phyloP scores from a whole-genome alignment of 1,140 invertebrate genomes.

The Stenopsyche tienmushanensis region DNA sequence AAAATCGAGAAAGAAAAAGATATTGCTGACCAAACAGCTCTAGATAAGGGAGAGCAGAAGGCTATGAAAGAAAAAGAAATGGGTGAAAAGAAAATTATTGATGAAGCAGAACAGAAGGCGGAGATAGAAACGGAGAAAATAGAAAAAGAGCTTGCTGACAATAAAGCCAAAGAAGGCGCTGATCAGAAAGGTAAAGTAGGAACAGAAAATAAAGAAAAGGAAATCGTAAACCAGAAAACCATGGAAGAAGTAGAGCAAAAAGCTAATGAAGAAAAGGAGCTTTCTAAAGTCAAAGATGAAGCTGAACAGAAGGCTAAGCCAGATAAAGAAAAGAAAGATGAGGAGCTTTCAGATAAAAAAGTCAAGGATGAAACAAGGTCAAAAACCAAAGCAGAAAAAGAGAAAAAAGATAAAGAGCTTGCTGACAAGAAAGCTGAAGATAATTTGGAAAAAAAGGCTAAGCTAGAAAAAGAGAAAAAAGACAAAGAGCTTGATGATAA shows the following conservation, averaged over 20 bases:
- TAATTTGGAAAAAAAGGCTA: slow-evolving; percentile 38
- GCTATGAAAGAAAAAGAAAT: slow-evolving; percentile 11
- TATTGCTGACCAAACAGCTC: slow-evolving; percentile 7
- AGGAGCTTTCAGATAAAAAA: slow-evolving; percentile 26
- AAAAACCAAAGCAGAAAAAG: slow-evolving; percentile 28
- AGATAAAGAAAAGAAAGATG: slow-evolving; percentile 31
- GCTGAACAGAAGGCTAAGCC: slow-evolving; percentile 26
- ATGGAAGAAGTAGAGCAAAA: slow-evolving; percentile 28
- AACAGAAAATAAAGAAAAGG: slow-evolving; percentile 28
- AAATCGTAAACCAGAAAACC: slow-evolving; percentile 32
- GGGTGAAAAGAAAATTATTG: not conserved
- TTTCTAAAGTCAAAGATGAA: slow-evolving; percentile 32
- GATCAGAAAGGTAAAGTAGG: slow-evolving; percentile 36
- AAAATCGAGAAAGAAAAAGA: not conserved
- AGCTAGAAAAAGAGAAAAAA: not conserved
- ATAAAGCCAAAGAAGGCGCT: slow-evolving; percentile 34
- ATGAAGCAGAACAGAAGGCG: slow-evolving; percentile 12
- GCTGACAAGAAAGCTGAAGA: slow-evolving; percentile 31
- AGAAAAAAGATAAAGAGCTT: slow-evolving; percentile 28
- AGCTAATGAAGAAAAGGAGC: slow-evolving; percentile 33
- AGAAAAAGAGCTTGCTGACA: slow-evolving; percentile 21
- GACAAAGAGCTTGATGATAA: not conserved
- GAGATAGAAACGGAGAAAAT: slow-evolving; percentile 7
- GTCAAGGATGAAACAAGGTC: slow-evolving; percentile 37
- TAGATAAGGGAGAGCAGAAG: slow-evolving; percentile 22